Base-by-base conservation (phyloP, 2,113 vertebrate species). In the Dolichallabes microphthalmus region DNA sequence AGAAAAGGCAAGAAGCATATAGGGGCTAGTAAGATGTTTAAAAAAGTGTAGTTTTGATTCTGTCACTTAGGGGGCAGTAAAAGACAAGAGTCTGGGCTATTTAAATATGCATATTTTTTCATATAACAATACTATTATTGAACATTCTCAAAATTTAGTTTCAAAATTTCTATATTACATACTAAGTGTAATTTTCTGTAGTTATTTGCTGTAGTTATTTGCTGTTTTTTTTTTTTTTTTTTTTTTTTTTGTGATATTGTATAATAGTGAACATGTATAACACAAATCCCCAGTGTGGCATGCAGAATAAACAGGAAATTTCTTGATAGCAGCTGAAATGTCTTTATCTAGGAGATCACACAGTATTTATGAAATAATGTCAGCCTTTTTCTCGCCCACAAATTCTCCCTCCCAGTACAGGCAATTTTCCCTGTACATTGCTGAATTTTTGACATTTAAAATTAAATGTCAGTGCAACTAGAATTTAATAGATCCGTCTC, bases 51-150 rank as follows among this genome's bases (percentile, higher is more conserved):
- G 19, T 86, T 50, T 74, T 35, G 19, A 45, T 52, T 86, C 27
- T 83, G 83, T 86, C 89, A 92, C 91, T 93, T 88, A 95, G 94
- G 92, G 92, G 94, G 94, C 94, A 94, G 94, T 91, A 93, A 92
- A 86, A 90, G 88, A 93, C 90, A 93, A 88, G 88, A 50, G 50
- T 61, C 66, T 22, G n/a, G 61, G 1, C n/a, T 2, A 39, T 25
- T 53, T 20, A 27, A 30, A 68, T 68, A 32, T 74, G 20, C 63
- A 15, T 73, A n/a, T 64, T 86, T 39, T 83, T 39, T 84, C n/a
- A 68, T 77, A 61, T 63, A 45, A 39, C 45, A 20, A 30, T 60
- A 52, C 5, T 83, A 55, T 87, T 57, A 80, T 20, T 10, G 8
- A 76, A 27, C 4, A 61, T 61, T 61, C 39, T 75, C 69, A 83